phyloP scores from a whole-genome alignment of 1,140 invertebrate genomes.

The Choristoneura fumiferana region DNA sequence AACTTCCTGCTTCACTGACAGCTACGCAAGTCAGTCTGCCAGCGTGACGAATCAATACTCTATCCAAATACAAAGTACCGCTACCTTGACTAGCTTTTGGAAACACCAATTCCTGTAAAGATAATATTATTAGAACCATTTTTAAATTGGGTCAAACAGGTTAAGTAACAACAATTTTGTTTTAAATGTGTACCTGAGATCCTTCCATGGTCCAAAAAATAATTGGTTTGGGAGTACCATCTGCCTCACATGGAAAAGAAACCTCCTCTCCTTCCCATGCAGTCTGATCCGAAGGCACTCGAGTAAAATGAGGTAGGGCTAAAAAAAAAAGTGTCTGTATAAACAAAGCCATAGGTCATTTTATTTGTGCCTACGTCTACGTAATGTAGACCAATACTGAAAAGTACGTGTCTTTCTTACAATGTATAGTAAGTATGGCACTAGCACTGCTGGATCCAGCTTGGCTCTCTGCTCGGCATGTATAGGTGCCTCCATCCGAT shows the following conservation, averaged over 20 bases:
- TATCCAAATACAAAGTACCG: conserved; percentile 61
- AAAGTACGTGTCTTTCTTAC: conserved; percentile 47
- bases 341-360: too few relatives aligned
- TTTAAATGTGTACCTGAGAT: conserved; percentile 62
- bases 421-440: conserved; percentile 70
- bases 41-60: conserved; percentile 58
- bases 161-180: too few relatives aligned
- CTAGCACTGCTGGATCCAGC: conserved; percentile 66
- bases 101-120: conserved; percentile 60
- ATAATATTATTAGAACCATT: conserved; percentile 18
- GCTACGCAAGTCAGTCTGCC: conserved; percentile 67
- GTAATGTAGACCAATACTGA: too few relatives aligned
- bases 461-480: conserved; percentile 73
- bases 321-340: conserved; percentile 28
- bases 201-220: conserved; percentile 93
- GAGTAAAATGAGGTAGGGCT: conserved; percentile 94
- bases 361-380: too few relatives aligned
- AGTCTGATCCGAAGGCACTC: conserved; percentile 91
- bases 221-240: conserved; percentile 93
- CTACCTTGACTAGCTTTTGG: conserved; percentile 57
- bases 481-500: conserved; percentile 69
- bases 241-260: conserved; percentile 92
- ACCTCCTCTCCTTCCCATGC: conserved; percentile 89
- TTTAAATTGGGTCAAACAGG: too few relatives aligned
- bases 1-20: conserved; percentile 66